Base-by-base conservation (phyloP, 37 sponge, comb jelly and placozoan species). In the Haliclona indistincta region DNA sequence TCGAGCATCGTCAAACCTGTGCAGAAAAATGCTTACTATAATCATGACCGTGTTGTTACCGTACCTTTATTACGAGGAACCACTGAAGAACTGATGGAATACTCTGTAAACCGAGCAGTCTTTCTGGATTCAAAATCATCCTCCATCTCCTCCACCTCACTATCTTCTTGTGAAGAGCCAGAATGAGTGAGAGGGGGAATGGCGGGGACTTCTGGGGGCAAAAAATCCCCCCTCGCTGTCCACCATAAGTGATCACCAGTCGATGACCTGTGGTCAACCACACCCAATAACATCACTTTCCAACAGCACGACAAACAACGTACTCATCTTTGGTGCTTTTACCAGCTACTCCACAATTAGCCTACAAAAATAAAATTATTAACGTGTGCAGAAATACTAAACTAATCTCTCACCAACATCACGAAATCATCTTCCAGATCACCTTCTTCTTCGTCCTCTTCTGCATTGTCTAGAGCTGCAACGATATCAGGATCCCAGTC, bases 401-500 rank as follows among this genome's bases (percentile, higher is more conserved):
- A 23, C 15, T 52, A 4, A 35, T 51, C 17, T 29, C 52, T 82
- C 23, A 84, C 94, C 38, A 78, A 60, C 3, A 79, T 42, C 63
- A 94, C 65, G 79, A 94, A 94, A 80, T 98, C 99, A 70, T 98
- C 99, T 54, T 98, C 99, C 15, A 98, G 79, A 11, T 89, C 75
- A 7, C 54, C 81, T 10, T 79, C 66, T 35, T 87, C 74, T 38
- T 38, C 44, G 58, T 35, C 58, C 10, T 83, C 74, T 37, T 92
- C 84, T 45, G 85, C 96, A n/a, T 77, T 80, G 33, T 98, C 94
- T 41, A 98, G 76, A 2, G 96, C 88, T n/a, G 88, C 99, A 44
- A 95, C 91, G 28, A 98, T 90, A 43, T 98, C 99, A 29, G 93
- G 94, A 53, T 98, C 99, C 80, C 87, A 87, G 61, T 87, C 94